Base-by-base conservation (phyloP, 2,888 invertebrate species). In the Metallyticus violacea region DNA sequence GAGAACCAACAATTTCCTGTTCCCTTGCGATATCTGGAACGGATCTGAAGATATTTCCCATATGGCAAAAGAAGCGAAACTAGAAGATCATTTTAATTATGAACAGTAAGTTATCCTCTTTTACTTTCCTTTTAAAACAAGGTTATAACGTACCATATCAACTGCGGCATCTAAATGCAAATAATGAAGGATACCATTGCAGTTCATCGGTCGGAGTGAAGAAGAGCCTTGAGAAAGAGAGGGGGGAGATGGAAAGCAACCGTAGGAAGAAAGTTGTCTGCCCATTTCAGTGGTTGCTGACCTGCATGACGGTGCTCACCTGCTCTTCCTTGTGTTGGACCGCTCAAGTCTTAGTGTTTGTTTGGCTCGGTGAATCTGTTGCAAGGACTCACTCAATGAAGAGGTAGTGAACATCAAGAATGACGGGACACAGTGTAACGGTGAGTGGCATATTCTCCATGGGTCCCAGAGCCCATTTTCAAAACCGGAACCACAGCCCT, bases 261-360 rank as follows among this genome's bases (percentile, higher is more conserved):
- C 25, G 85, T 26, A 77, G 27, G 79, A 85, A 85, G 85, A 85
- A 85, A 85, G 85, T 85, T 85, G 85, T 85, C 85, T 85, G 79
- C 85, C 85, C 85, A 85, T 85, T 79, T 62, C 76, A 82, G 82
- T 82, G 40, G 26, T 26, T 82, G 82, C 82, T 82, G 82, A 82
- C 82, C 82, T 82, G 82, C 82, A 82, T 82, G 82, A 76, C 82
- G 82, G 82, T 27, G 29, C 62, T 76, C 76, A 78, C 30, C 29
- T 85, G 78, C 30, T 25, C 26, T 30, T 25, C 26, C 79, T 79
- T 27, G 78, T 40, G 29, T 15, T 85, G 22, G 26, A 25, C n/a
- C 26, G n/a, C 79, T 25, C 40, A 4, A 9, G 9, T 40, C 2
- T 9, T 62, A 62, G 40, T 62, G 40, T 15, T 62, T 15, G 15